Evolutionary conservation across 2,113 vertebrate species (phyloP).

Genomic region (Centropristis striata): DNA sequence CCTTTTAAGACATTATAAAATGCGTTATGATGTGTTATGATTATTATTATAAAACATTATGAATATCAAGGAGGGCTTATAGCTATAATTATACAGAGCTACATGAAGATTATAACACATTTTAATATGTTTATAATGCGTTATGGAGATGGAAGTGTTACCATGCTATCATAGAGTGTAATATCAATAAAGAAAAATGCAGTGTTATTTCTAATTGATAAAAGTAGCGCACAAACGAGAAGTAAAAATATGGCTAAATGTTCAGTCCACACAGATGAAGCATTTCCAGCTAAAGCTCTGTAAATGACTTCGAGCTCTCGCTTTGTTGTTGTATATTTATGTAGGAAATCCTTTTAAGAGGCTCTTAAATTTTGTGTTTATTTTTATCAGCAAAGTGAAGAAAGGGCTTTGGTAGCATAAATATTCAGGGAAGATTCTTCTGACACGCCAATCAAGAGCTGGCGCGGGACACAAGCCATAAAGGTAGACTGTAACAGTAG

Average conservation of each 20-base stretch:
- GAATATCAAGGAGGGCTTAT: no score
- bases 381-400: constrained; percentile 47
- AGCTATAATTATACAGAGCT: no score
- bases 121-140: no score
- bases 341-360: constrained; percentile 56
- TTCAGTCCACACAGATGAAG: constrained; percentile 38
- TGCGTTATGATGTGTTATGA: no score
- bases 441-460: constrained; percentile 60
- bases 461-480: constrained; percentile 53
- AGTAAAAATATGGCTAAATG: not conserved
- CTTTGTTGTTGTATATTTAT: constrained; percentile 44
- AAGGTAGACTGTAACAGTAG: constrained; percentile 76
- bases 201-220: not conserved
- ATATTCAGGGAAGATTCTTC: constrained; percentile 39
- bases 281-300: constrained; percentile 40
- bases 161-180: not conserved
- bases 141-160: no score
- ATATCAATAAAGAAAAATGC: constrained; percentile 3
- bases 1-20: no score
- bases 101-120: no score
- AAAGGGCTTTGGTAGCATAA: constrained; percentile 45
- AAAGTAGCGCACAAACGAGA: constrained; percentile 19
- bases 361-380: constrained; percentile 42
- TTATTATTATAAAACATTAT: no score
- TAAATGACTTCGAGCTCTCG: constrained; percentile 31